Evolutionary conservation across 2,888 invertebrate genomes (phyloP).

Genomic region (Achlya flavicornis): DNA sequence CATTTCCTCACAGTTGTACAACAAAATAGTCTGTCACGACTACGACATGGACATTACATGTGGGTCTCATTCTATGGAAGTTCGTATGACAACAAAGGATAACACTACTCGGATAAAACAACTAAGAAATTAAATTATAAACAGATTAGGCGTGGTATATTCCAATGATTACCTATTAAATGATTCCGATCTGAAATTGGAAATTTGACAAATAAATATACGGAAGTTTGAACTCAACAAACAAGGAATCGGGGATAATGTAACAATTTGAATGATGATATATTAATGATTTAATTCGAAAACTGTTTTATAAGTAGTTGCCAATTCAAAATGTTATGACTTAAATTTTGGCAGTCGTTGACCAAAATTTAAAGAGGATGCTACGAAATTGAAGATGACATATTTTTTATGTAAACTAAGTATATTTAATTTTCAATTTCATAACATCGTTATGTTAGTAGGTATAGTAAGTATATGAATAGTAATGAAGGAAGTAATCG

Average conservation of each 20-base stretch:
- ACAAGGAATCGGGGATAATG: conserved; percentile 39
- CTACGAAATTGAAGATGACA: neutral
- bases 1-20: conserved; percentile 30
- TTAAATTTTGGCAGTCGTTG: neutral
- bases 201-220: conserved; percentile 74
- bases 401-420: neutral
- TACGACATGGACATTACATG: conserved; percentile 41
- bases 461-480: conserved; percentile 34
- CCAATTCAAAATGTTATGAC: neutral
- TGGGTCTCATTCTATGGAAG: conserved; percentile 6
- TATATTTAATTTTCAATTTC: conserved; percentile 41
- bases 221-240: conserved; percentile 47
- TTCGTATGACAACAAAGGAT: conserved; percentile 54
- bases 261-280: neutral
- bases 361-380: neutral
- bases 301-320: neutral
- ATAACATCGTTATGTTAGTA: conserved; percentile 36
- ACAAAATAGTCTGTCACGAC: conserved; percentile 42
- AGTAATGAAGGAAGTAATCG: conserved; percentile 28
- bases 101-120: conserved; percentile 70
- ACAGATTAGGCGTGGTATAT: conserved; percentile 58
- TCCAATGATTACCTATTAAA: conserved; percentile 82
- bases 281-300: neutral
- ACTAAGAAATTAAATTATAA: conserved; percentile 63
- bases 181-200: conserved; percentile 85